phyloP scores from a whole-genome alignment of 2,888 invertebrate species.

The Laspeyria flexula region DNA sequence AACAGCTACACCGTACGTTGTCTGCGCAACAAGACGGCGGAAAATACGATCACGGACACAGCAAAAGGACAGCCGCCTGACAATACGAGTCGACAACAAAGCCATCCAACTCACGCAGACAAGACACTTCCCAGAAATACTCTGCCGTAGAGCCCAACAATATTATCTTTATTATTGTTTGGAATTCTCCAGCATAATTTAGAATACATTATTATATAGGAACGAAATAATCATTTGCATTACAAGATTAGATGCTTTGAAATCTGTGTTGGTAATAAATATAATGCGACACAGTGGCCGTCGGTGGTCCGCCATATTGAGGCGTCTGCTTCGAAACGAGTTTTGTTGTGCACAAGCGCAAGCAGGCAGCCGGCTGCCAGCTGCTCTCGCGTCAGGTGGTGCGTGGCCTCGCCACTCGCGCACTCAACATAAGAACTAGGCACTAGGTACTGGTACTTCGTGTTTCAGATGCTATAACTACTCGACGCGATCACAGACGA shows the following conservation, averaged over 20 bases:
- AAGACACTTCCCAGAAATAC: conserved; percentile 59
- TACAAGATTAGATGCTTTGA: conserved; percentile 29
- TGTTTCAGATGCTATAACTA: conserved; percentile 33
- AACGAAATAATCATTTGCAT: conserved; percentile 15
- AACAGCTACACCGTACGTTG: conserved; percentile 61
- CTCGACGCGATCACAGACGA: conserved; percentile 34
- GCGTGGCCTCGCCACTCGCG: conserved; percentile 74
- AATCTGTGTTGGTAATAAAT: conserved; percentile 44
- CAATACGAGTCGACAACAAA: conserved; percentile 56
- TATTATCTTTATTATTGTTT: conserved; percentile 49
- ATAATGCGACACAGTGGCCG: conserved; percentile 42
- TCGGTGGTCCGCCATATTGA: conserved; percentile 73
- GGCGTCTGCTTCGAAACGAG: conserved; percentile 78
- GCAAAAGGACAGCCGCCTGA: conserved; percentile 66
- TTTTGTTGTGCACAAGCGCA: conserved; percentile 75
- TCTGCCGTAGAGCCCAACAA: conserved; percentile 38
- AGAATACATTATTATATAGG: conserved; percentile 27
- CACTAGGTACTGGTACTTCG: conserved; percentile 25
- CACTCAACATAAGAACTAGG: conserved; percentile 59
- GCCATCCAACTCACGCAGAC: conserved; percentile 54
- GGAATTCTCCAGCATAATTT: conserved; percentile 41
- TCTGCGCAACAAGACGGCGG: conserved; percentile 57
- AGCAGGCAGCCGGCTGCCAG: conserved; percentile 78
- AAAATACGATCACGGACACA: conserved; percentile 72
- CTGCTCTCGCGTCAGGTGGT: conserved; percentile 82